A percentile compares a stretch with the other conserved stretches of the same genome.
These are phyloP conservation scores for Microplitis deprimator DNA, from an alignment of 2,888 invertebrate species.

Conservation along the genomic window DNA sequence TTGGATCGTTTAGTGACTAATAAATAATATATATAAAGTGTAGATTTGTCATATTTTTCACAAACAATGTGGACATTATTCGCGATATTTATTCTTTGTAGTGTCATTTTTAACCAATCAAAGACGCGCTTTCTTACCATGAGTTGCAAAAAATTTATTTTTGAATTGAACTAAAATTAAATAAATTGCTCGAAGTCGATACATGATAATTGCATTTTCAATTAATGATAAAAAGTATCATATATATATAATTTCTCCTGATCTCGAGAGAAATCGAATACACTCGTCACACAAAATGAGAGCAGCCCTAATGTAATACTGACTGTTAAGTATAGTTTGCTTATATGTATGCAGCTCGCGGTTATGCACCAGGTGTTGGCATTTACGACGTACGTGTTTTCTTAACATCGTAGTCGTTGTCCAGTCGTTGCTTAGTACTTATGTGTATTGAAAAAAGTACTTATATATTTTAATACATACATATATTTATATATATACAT, in stretches of 20 bases:
- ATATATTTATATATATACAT: not conserved
- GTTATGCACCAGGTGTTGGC: conserved; percentile 63
- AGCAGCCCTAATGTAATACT: conserved; percentile 5
- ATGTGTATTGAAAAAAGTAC: conserved; percentile 27
- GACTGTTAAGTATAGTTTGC: not conserved
- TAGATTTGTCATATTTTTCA: too few relatives aligned
- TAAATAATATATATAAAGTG: too few relatives aligned
- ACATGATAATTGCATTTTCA: too few relatives aligned
- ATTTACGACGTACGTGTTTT: conserved; percentile 61
- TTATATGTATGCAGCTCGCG: conserved; percentile 48
- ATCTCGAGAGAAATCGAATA: conserved; percentile 14
- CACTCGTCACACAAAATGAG: not conserved
- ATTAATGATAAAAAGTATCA: not conserved
- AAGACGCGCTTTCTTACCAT: too few relatives aligned
- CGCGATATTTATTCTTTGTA: too few relatives aligned
- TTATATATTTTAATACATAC: conserved; percentile 13
- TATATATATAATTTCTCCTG: not conserved
- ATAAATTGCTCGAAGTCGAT: too few relatives aligned
- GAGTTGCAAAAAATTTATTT: too few relatives aligned
- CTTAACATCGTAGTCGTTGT: conserved; percentile 39
- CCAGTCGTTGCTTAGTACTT: conserved; percentile 33
- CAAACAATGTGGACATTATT: too few relatives aligned
- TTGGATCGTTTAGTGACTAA: too few relatives aligned
- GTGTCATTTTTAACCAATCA: too few relatives aligned
- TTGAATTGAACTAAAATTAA: too few relatives aligned